Percentiles rank a stretch among this genome's conserved stretches.
Conservation (phyloP, 2,113 vertebrate species). For the Ciconia maguari region DNA sequence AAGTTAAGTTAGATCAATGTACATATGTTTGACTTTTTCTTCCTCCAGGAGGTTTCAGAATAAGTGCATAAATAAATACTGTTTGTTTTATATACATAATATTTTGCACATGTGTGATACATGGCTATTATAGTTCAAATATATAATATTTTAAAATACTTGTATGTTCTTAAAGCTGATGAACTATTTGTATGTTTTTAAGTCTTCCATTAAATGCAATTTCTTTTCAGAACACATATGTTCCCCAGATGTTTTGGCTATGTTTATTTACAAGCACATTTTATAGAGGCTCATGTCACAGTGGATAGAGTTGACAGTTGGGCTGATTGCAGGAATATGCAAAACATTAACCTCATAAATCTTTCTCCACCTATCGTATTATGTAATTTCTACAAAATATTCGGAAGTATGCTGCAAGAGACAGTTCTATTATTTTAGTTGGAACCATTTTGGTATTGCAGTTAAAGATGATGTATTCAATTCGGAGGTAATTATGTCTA, state of each 20-base stretch:
- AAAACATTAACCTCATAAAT: constrained; percentile 13
- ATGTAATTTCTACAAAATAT: not conserved
- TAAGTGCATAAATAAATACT: not conserved
- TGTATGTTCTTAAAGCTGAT: not conserved
- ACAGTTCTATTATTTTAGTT: not conserved
- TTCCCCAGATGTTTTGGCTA: not conserved
- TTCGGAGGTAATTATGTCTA: not conserved
- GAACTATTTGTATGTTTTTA: not conserved
- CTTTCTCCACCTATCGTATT: not conserved
- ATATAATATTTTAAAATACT: not conserved
- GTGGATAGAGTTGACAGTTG: not conserved
- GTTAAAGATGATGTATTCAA: not conserved
- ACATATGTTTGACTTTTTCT: not conserved
- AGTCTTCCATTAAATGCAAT: not conserved
- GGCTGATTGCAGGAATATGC: not conserved
- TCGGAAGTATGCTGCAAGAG: not conserved
- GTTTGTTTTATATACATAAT: not conserved
- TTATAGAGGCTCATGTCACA: not conserved
- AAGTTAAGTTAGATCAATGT: not conserved
- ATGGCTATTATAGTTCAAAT: not conserved
- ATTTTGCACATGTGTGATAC: not conserved
- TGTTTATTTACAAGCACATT: not conserved
- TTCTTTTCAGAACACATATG: not conserved
- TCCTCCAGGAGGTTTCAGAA: not conserved
- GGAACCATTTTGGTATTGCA: not conserved